phyloP scores from a whole-genome alignment of 2,888 invertebrate species.

The Pollenia angustigena region DNA sequence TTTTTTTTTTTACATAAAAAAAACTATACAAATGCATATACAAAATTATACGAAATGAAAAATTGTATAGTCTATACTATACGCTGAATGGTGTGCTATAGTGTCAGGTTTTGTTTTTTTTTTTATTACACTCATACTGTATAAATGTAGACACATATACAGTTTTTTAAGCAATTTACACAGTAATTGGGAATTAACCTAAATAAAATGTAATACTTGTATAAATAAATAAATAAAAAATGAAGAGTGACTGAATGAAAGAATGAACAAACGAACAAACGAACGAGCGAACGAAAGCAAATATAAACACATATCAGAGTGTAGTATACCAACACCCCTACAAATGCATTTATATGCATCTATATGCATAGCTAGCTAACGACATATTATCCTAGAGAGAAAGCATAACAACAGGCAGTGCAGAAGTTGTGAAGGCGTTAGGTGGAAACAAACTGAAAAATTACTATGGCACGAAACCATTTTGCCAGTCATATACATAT shows the following conservation, averaged over 20 bases:
- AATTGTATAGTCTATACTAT: constrained; percentile 10
- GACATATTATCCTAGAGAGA: neutral
- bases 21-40: neutral
- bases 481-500: constrained; percentile 24
- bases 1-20: neutral
- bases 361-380: constrained; percentile 8
- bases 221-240: constrained; percentile 48
- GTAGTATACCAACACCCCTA: neutral
- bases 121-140: constrained; percentile 21
- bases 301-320: constrained; percentile 27
- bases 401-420: neutral
- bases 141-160: constrained; percentile 37
- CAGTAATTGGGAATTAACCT: constrained; percentile 84
- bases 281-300: constrained; percentile 19
- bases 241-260: constrained; percentile 50
- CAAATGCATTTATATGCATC: constrained; percentile 1
- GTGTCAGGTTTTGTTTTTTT: constrained; percentile 45
- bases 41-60: neutral
- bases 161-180: constrained; percentile 82
- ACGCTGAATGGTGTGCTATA: neutral
- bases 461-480: constrained; percentile 29
- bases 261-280: neutral
- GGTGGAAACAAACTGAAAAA: constrained; percentile 49
- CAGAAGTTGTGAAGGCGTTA: constrained; percentile 39
- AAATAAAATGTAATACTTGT: constrained; percentile 79